Evolutionary conservation across 1,140 invertebrate genomes (phyloP), one percentile per base, ranked within the genome.

Genomic region (Colletes latitarsis): DNA sequence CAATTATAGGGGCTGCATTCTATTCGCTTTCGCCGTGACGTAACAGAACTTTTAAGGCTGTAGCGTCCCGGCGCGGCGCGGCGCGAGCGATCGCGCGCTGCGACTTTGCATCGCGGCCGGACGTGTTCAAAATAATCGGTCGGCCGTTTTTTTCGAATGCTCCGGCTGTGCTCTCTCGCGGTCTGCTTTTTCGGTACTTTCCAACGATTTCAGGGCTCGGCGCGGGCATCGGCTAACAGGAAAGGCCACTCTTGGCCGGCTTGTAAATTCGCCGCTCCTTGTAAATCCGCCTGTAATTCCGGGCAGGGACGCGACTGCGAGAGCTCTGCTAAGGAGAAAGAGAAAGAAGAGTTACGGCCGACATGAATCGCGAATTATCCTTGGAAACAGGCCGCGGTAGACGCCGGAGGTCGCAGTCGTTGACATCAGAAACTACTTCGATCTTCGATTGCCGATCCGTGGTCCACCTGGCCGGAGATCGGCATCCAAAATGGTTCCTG

Each of bases 341-440:
- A 82, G 78, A 82, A 84, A 68, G 87, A 89, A 89, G 90, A 93
- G 88, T 92, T 92, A 93, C 92, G 91, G 81, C 83, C 91, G 87
- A 93, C 92, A 93, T 86, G 92, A 85, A 91, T 92, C 88, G 91
- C 89, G 91, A 92, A 93, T 93, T 93, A 93, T 82, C 90, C 75
- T 84, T 89, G 84, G 82, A 88, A 90, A 86, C 88, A 82, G 88
- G 68, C 85, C 83, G 83, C 86, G 85, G 85, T 87, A 85, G 89
- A 84, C 85, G 74, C 72, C 69, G 82, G 85, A 90, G 87, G 83
- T 88, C 83, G 82, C 84, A 90, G 85, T 86, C 88, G 89, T 87
- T 90, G 92, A 93, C 92, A 93, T 89, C 89, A 86, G 89, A 92
- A 93, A 91, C 89, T 92, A 92, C 92, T 92, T 92, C 87, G 91